These are phyloP conservation scores for Tylochromis polylepis DNA, from an alignment of 2,113 vertebrate species.

Conservation along the genomic window DNA sequence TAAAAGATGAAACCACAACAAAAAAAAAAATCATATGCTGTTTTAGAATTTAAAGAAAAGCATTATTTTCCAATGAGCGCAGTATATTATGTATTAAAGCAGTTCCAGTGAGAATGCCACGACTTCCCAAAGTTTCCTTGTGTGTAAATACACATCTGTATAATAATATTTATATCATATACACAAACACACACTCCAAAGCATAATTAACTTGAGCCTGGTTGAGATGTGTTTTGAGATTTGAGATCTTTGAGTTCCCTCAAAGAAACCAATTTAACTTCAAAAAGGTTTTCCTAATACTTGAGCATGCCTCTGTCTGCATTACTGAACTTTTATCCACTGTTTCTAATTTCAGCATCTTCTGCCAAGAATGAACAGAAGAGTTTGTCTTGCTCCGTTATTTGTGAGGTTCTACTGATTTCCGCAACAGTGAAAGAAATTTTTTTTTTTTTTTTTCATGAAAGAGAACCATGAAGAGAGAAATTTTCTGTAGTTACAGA, in stretches of 20 bases:
- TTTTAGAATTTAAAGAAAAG: background rate
- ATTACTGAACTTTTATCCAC: background rate
- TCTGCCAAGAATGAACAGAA: background rate
- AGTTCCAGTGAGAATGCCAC: background rate
- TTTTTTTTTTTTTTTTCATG: background rate
- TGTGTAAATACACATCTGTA: background rate
- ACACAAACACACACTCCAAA: background rate
- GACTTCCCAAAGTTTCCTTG: background rate
- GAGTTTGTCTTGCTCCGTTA: background rate
- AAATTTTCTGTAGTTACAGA: background rate
- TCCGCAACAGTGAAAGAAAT: slow-evolving; percentile 1
- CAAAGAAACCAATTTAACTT: background rate
- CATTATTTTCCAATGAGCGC: background rate
- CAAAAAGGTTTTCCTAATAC: background rate
- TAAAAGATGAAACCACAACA: background rate
- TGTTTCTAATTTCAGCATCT: background rate
- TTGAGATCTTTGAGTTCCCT: background rate
- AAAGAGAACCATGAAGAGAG: background rate
- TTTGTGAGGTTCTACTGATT: slow-evolving; percentile 14
- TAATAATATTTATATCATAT: slow-evolving; percentile 6
- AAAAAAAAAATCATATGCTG: background rate
- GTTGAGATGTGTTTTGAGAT: background rate
- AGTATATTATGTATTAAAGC: background rate
- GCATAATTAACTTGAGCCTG: background rate
- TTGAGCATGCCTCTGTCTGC: background rate